A percentile compares a stretch with the other conserved stretches of the same genome.
phyloP scores from a whole-genome alignment of 2,797 vertebrate species.

The Hippocampus kuda region DNA sequence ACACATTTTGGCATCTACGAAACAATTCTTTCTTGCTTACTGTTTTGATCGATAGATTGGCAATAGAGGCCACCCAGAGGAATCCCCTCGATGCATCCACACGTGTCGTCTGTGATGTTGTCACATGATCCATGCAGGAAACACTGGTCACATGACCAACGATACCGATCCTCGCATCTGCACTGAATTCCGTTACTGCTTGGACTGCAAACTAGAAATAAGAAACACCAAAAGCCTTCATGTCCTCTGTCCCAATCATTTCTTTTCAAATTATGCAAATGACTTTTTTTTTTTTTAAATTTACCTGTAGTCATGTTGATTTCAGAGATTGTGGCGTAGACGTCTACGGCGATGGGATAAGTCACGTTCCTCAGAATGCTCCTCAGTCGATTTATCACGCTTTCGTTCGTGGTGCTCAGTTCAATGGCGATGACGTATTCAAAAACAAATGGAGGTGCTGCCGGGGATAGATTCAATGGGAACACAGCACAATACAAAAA shows the following conservation, averaged over 20 bases:
- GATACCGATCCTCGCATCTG: conserved; percentile 35
- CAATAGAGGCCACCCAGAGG: conserved; percentile 62
- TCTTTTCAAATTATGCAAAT: background rate
- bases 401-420: background rate
- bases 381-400: background rate
- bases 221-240: background rate
- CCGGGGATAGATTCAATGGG: background rate
- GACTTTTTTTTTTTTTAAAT: background rate
- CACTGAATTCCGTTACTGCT: conserved; percentile 18
- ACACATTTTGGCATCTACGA: no score
- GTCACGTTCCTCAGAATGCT: background rate
- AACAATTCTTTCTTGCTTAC: conserved; percentile 11
- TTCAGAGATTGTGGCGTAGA: background rate
- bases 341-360: background rate
- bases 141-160: conserved; percentile 43
- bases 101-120: conserved; percentile 25
- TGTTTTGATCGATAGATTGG: conserved; percentile 25
- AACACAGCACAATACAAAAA: background rate
- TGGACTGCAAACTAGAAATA: conserved; percentile 17
- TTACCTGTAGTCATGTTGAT: conserved; percentile 5
- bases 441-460: background rate
- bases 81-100: conserved; percentile 53
- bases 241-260: background rate
- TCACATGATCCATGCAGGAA: conserved; percentile 39
- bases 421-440: background rate